Evolutionary conservation across 2,113 vertebrate genomes (phyloP).

Genomic region (Micronycteris hirsuta): DNA sequence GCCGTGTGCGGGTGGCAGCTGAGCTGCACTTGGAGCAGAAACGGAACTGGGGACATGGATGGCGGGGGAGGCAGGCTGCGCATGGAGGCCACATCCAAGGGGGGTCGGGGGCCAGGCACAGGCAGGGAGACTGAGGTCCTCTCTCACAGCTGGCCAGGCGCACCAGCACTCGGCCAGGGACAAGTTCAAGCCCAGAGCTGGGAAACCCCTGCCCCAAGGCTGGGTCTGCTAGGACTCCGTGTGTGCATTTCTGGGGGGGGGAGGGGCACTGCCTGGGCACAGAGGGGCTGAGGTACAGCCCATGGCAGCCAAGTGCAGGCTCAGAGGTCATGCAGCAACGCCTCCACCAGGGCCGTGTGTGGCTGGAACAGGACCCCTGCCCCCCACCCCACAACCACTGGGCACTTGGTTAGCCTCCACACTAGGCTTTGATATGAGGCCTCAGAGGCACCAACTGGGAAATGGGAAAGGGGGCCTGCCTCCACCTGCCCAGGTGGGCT

Average conservation of each 20-base stretch:
- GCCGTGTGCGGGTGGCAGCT: fast-evolving
- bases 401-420: fast-evolving
- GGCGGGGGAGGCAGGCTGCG: neutral
- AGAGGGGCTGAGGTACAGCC: neutral
- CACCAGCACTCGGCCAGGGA: fast-evolving
- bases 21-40: neutral
- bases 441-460: neutral
- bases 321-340: fast-evolving
- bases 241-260: too few species aligned
- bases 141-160: neutral
- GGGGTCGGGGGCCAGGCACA: neutral
- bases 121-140: fast-evolving
- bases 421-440: fast-evolving
- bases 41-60: neutral
- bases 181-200: fast-evolving
- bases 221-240: neutral
- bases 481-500: neutral
- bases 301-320: fast-evolving
- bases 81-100: neutral
- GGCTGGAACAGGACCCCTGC: fast-evolving
- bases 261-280: neutral
- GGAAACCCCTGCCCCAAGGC: neutral
- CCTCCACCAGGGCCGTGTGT: fast-evolving
- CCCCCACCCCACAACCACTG: neutral
- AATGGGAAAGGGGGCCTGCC: neutral